Base-by-base conservation (phyloP, 1,140 invertebrate species). In the Littorina saxatilis region DNA sequence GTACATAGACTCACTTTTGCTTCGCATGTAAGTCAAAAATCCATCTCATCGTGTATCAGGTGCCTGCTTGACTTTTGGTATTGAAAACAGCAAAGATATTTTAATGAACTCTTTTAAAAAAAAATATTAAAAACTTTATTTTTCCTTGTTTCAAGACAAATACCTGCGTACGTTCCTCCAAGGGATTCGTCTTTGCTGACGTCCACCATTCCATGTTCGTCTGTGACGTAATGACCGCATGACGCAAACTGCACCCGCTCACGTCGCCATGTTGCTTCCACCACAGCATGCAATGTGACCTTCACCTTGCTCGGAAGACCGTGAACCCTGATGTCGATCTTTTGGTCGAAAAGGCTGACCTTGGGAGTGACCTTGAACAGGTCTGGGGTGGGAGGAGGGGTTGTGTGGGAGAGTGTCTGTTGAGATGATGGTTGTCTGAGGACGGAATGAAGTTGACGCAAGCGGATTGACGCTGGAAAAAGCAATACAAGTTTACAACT, bases 91-190 rank as follows among this genome's bases (percentile, higher is more conserved):
- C 17, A 63, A 7, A n/a, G 58, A 15, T 27, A 63, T 63, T 63
- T 63, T 63, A 13, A 15, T 29, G 5, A 63, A 29, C 11, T 63
- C n/a, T 9, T 29, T 63, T 29, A 63, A 17, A 17, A 63, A 9
- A 63, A 13, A 15, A 15, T 63, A 7, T 63, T 68, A 32, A 32
- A 5, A 20, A 37, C 35, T 17, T 7, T 35, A 23, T 11, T 39
- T 35, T 68, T 23, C 63, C 7, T 23, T 58, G 17, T 15, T 75
- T 43, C 17, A 13, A 27, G 15, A 55, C 3, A 61, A 35, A 11
- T n/a, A 86, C 85, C 85, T 80, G 72, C 81, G 47, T 86, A 86
- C 27, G 83, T 86, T 61, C 85, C 85, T 20, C 27, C 23, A 5
- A 77, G 5, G 17, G 75, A 81, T 11, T 37, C 1, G 9, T 82